Base-by-base conservation (phyloP, 2,888 invertebrate species). In the Fissipunctia ypsillon region DNA sequence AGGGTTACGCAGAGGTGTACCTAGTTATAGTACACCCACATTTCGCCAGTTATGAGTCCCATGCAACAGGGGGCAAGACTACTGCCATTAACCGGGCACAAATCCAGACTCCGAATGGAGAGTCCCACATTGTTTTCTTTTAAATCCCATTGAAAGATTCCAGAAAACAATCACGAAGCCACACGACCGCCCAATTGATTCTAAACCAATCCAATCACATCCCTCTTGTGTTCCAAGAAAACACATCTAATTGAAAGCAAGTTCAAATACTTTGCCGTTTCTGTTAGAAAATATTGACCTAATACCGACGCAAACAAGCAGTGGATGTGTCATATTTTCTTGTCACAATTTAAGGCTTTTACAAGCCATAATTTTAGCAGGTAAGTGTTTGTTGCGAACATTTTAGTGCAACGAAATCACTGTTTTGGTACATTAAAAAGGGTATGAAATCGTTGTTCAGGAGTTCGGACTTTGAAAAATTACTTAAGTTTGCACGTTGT, bases 351-450 rank as follows among this genome's bases (percentile, higher is more conserved):
- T 65, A 25, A 59, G 22, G 22, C n/a, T 22, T 60, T 76, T 66
- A 81, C 56, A 38, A 52, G 28, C 38, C 19, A 63, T 66, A 3
- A 52, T 61, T 56, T 66, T 45, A 12, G 2, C 48, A 61, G 56
- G 48, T 61, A 54, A 76, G 81, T 73, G 35, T 74, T 66, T 66
- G 35, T 35, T 50, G 10, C 6, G 28, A 61, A 66, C 60, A 81
- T 76, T 76, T 78, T 52, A 61, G 56, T 81, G 82, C 77, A 78
- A 45, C 19, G 38, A 52, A 82, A 76, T 76, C 77, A 81, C 56
- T 31, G 35, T 38, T 28, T 25, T 57, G 28, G 14, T 52, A 38
- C 28, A 54, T 73, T 60, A 73, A 38, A 35, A 31, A 3, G 7
- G 16, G 14, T 56, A 43, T 43, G 10, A 79, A 78, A 74, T 31